These are phyloP conservation scores for Procavia capensis DNA, from an alignment of 2,113 vertebrate genomes.

Conservation along the genomic window DNA sequence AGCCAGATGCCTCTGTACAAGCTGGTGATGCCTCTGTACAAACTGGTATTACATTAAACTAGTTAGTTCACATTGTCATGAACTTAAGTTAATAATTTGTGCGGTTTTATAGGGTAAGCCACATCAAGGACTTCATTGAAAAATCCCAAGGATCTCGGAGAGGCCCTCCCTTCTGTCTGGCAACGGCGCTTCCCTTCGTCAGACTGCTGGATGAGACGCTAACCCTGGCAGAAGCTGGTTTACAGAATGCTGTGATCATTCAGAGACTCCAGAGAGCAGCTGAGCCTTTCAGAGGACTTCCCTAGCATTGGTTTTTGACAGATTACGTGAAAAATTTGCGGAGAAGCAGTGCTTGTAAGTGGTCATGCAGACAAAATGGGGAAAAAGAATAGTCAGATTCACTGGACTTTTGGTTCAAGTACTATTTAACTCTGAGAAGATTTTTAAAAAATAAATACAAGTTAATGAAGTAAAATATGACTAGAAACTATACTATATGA, in stretches of 20 bases:
- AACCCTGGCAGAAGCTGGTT: constrained; percentile 92
- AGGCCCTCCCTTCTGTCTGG: constrained; percentile 90
- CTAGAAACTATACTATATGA: constrained; percentile 32
- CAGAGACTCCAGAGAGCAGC: constrained; percentile 91
- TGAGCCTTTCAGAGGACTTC: constrained; percentile 89
- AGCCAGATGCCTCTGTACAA: not conserved
- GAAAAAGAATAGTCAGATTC: constrained; percentile 15
- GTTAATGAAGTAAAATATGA: not conserved
- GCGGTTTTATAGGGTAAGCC: constrained; percentile 89
- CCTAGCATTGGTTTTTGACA: constrained; percentile 59
- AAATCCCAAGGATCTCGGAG: constrained; percentile 88
- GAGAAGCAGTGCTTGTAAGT: constrained; percentile 64
- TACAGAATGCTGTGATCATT: constrained; percentile 94
- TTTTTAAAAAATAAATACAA: constrained; percentile 8
- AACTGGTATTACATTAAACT: not conserved
- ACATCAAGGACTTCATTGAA: constrained; percentile 93
- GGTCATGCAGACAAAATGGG: constrained; percentile 51
- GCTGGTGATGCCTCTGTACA: not conserved
- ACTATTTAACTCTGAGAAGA: not conserved
- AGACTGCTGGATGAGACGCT: constrained; percentile 89
- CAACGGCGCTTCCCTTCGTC: constrained; percentile 91
- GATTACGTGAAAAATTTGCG: constrained; percentile 41
- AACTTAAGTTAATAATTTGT: not conserved
- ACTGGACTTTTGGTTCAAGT: not conserved
- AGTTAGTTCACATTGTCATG: not conserved